Percentiles rank a stretch among this genome's conserved stretches.
Conservation (phyloP, 2,888 invertebrate species). For the Crematogaster levior region DNA sequence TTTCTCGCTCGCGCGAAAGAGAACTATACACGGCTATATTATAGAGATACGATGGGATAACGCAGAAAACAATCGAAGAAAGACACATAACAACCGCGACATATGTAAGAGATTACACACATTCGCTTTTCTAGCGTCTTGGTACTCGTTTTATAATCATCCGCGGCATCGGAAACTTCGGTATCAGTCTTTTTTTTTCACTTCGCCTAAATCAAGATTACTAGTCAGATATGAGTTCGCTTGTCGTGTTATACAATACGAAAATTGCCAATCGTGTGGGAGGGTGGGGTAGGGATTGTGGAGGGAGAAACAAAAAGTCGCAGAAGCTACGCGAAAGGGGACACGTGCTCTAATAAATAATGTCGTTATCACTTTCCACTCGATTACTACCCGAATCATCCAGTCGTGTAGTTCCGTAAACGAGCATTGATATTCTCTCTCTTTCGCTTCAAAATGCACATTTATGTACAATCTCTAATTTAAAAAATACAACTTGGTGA, state of each 20-base stretch:
- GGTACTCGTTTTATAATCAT: slow-evolving; percentile 52
- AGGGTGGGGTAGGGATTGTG: no score
- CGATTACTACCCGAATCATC: not conserved
- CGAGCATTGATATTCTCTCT: not conserved
- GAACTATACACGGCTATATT: slow-evolving; percentile 41
- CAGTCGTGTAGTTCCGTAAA: slow-evolving; percentile 16
- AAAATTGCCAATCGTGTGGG: not conserved
- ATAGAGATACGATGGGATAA: slow-evolving; percentile 38
- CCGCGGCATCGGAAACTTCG: slow-evolving; percentile 61
- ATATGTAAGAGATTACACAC: slow-evolving; percentile 44
- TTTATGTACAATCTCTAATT: slow-evolving; percentile 35
- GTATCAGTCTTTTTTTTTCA: slow-evolving; percentile 70
- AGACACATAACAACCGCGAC: slow-evolving; percentile 36
- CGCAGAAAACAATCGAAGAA: slow-evolving; percentile 33
- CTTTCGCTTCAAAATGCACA: not conserved
- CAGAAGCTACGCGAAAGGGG: not conserved
- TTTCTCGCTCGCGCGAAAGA: slow-evolving; percentile 49
- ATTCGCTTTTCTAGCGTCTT: slow-evolving; percentile 29
- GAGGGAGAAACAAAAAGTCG: not conserved
- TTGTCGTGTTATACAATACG: slow-evolving; percentile 16
- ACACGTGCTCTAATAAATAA: slow-evolving; percentile 1
- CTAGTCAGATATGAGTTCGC: slow-evolving; percentile 56
- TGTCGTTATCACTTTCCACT: not conserved
- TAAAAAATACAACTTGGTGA: slow-evolving; percentile 25
- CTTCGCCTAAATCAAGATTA: slow-evolving; percentile 65